Evolutionary conservation across 2,113 vertebrate genomes (phyloP).

Genomic region (western clawed frog (Xenopus tropicalis)): UCB_Xtro_10.0 CM004452.2:29411501-29412000

Average conservation of each 20-base stretch:
- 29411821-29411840: no score
- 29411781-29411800: slow-evolving; percentile 7
- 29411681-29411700: slow-evolving; percentile 33
- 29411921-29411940: no score
- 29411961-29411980: no score
- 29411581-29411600: slow-evolving; percentile 10
- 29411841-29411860: no score
- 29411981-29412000: no score
- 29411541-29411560: slow-evolving; percentile 17
- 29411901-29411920: no score
- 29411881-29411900: no score
- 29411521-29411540: slow-evolving; percentile 25
- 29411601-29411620: slow-evolving; percentile 13
- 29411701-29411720: slow-evolving; percentile 21
- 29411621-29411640: slow-evolving; percentile 30
- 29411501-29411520: slow-evolving; percentile 22
- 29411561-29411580: slow-evolving; percentile 14
- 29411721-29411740: slow-evolving; percentile 37
- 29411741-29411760: slow-evolving; percentile 20
- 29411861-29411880: no score
- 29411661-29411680: slow-evolving; percentile 21
- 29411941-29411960: no score
- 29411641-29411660: slow-evolving; percentile 41
- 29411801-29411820: no score
- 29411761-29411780: slow-evolving; percentile 29